These are phyloP conservation scores for Abrostola triplasia DNA, from an alignment of 2,888 invertebrate species.

Conservation along the genomic window DNA sequence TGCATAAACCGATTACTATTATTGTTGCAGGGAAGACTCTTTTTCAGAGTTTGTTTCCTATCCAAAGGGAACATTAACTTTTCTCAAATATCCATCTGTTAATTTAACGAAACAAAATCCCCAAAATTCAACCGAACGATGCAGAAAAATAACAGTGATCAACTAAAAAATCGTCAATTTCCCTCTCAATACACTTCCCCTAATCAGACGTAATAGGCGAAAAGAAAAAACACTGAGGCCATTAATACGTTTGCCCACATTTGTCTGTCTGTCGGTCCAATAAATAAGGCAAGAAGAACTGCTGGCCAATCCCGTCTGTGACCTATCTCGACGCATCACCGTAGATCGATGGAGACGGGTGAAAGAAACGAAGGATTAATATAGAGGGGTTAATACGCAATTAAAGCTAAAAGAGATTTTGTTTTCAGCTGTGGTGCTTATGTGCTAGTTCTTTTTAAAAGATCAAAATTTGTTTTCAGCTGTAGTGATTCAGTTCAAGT, in stretches of 20 bases:
- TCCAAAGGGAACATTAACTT: background rate
- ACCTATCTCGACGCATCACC: slow-evolving; percentile 83
- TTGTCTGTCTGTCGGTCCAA: slow-evolving; percentile 83
- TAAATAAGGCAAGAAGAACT: slow-evolving; percentile 84
- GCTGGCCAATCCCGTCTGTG: slow-evolving; percentile 81
- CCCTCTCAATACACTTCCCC: slow-evolving; percentile 62
- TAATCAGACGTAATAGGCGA: slow-evolving; percentile 75
- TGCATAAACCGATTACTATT: background rate
- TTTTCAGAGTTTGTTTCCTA: background rate
- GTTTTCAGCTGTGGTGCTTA: too few relatives aligned
- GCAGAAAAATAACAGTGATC: slow-evolving; percentile 35
- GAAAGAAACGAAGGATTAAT: slow-evolving; percentile 52
- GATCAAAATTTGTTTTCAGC: too few relatives aligned
- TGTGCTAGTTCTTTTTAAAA: too few relatives aligned
- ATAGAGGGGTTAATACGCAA: slow-evolving; percentile 65
- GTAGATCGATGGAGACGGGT: slow-evolving; percentile 78
- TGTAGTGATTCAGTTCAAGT: too few relatives aligned
- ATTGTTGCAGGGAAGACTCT: background rate
- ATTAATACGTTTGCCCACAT: slow-evolving; percentile 81
- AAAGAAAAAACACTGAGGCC: slow-evolving; percentile 71
- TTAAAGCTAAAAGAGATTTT: background rate
- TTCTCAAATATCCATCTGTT: background rate
- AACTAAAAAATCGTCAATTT: slow-evolving; percentile 36
- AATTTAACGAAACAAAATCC: background rate
- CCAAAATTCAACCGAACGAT: slow-evolving; percentile 15